Base-by-base conservation (phyloP, 2,797 vertebrate genomes). In the Toxotes lorentzi region DNA sequence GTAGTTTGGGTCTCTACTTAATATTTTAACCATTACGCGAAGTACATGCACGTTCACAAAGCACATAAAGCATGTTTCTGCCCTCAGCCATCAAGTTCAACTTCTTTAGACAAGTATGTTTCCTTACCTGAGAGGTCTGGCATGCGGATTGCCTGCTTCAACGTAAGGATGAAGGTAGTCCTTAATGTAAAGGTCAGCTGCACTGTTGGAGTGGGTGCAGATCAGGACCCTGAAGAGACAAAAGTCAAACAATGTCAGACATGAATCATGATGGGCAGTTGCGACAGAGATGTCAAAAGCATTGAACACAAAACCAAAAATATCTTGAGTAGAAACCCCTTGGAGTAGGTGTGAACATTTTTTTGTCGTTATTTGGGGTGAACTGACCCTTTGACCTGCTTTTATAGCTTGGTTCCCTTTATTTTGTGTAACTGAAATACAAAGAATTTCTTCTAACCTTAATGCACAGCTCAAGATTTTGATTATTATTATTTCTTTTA, bases 161-260 rank as follows among this genome's bases (percentile, higher is more conserved):
- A 99, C 97, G 87, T 99, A 99, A 81, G 98, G 98, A 96, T 99
- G 98, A 96, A 99, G 97, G 95, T 99, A 99, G 96, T 99, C 98
- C 96, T 99, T 99, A 95, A 99, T 99, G 96, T 99, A 99, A 94
- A 99, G 96, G 95, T 99, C 98, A 93, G 98, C 98, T 75, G 98
- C 98, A 93, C 98, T 99, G 97, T 99, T 99, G 93, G 98, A 99
- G 95, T 99, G 98, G 95, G 98, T 99, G 96, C 98, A 99, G 95
- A 99, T 99, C 93, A 99, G 96, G 94, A 99, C 98, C 95, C 98
- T 99, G 91, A 11, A 40, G 59, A 88, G 57, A 76, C 32, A 74
- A 82, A 78, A 86, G 10, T 57, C 0, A 70, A 54, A 84, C 5
- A 50, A 54, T 13, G 66, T 64, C 60, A 82, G 41, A 23, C 5